phyloP scores from a whole-genome alignment of 1,140 invertebrate genomes.

The Aphaenogaster floridana region DNA sequence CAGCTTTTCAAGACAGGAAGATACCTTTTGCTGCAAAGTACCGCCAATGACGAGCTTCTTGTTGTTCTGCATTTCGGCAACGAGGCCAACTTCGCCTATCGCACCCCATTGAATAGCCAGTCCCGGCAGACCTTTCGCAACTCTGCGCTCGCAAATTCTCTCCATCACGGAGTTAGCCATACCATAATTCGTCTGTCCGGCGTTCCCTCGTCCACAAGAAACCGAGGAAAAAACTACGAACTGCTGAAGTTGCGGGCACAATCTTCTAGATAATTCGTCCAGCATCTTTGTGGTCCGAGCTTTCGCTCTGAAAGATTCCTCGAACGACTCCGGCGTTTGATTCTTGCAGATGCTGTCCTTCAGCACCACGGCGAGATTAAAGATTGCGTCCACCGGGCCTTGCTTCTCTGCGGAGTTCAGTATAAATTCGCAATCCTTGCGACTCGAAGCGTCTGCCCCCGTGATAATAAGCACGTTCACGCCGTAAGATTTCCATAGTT shows the following conservation, averaged over 20 bases:
- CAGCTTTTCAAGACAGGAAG: constrained; percentile 88
- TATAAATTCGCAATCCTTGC: constrained; percentile 87
- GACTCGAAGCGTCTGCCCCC: constrained; percentile 85
- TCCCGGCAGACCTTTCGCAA: constrained; percentile 86
- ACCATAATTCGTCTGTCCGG: constrained; percentile 93
- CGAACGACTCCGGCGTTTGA: constrained; percentile 86
- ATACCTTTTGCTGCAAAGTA: constrained; percentile 90
- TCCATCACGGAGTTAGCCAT: constrained; percentile 89
- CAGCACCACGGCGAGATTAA: constrained; percentile 92
- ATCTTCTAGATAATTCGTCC: constrained; percentile 86
- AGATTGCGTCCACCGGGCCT: constrained; percentile 92
- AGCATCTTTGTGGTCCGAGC: constrained; percentile 86
- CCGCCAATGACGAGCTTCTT: constrained; percentile 88
- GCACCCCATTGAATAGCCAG: constrained; percentile 89
- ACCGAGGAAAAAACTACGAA: constrained; percentile 93
- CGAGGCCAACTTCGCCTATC: constrained; percentile 88
- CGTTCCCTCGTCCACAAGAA: constrained; percentile 92
- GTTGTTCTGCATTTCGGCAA: constrained; percentile 90
- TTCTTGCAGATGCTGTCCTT: constrained; percentile 87
- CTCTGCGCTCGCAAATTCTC: constrained; percentile 87
- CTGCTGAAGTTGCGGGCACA: constrained; percentile 86
- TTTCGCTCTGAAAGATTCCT: constrained; percentile 86
- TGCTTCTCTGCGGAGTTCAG: constrained; percentile 88
- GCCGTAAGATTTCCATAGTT: constrained; percentile 88
- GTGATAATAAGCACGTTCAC: constrained; percentile 86